phyloP scores from a whole-genome alignment of 2,797 vertebrate genomes.

The Hypotaenidia okinawae region DNA sequence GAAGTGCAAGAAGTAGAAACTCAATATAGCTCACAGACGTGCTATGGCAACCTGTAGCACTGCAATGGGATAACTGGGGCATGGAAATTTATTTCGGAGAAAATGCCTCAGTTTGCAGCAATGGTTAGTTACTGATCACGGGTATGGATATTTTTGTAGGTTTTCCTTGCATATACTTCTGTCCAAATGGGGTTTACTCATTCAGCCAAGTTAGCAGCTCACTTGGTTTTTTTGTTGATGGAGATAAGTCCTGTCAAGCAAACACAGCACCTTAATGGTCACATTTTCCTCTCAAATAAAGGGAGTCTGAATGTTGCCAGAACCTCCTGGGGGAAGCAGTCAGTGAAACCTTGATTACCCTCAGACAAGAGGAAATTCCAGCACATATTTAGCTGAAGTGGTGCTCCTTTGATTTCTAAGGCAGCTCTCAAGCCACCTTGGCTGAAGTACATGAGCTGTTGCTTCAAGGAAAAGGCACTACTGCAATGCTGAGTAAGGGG shows the following conservation, averaged over 20 bases:
- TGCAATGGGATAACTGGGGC: neutral
- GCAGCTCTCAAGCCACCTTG: neutral
- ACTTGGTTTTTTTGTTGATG: neutral
- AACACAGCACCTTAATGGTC: fast-evolving
- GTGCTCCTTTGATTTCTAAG: neutral
- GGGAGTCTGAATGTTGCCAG: neutral
- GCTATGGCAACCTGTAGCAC: neutral
- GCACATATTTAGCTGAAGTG: neutral
- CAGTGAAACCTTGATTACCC: neutral
- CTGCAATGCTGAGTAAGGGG: neutral
- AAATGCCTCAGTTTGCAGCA: neutral
- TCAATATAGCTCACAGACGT: neutral
- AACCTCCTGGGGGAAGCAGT: neutral
- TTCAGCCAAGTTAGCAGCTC: neutral
- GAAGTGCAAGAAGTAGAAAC: neutral
- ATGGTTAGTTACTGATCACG: neutral
- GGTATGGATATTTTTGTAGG: fast-evolving
- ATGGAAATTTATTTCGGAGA: neutral
- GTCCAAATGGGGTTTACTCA: neutral
- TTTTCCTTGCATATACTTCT: neutral
- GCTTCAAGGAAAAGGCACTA: neutral
- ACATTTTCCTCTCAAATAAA: neutral
- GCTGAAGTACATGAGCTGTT: neutral
- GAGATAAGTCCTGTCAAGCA: neutral
- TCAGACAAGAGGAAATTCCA: neutral